phyloP scores from a whole-genome alignment of 2,888 invertebrate species.

The Adineta ricciae region DNA sequence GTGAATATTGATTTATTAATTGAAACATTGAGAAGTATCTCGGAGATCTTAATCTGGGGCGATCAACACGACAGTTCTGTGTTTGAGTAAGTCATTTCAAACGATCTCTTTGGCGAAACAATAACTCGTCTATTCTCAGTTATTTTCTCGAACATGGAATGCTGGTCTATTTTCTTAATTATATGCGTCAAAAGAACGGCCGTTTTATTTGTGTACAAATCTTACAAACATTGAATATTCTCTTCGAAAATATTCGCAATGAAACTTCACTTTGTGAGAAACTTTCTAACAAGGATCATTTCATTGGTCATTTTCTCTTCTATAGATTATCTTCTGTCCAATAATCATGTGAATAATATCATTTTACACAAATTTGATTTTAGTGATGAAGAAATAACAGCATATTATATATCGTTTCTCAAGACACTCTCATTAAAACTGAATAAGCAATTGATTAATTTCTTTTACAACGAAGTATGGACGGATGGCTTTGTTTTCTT shows the following conservation, averaged over 20 bases:
- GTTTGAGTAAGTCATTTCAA: constrained; percentile 78
- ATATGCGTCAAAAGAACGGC: constrained; percentile 92
- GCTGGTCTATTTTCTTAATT: constrained; percentile 89
- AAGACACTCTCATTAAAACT: constrained; percentile 94
- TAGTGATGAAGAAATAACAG: constrained; percentile 97
- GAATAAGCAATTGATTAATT: constrained; percentile 94
- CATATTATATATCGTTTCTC: constrained; percentile 96
- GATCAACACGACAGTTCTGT: constrained; percentile 99
- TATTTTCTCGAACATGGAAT: constrained; percentile 98
- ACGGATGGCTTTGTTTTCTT: not conserved
- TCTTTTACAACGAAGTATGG: constrained; percentile 88
- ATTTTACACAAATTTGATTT: constrained; percentile 99
- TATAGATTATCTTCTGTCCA: constrained; percentile 90
- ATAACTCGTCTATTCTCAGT: constrained; percentile 56
- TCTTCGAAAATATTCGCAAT: constrained; percentile 97
- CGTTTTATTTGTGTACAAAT: constrained; percentile 94
- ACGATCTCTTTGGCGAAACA: constrained; percentile 70
- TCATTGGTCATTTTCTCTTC: not conserved
- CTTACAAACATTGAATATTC: constrained; percentile 89
- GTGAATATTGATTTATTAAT: constrained; percentile 84
- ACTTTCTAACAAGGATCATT: too few relatives aligned
- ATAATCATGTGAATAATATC: constrained; percentile 98
- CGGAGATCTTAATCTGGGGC: constrained; percentile 98
- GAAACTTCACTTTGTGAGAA: constrained; percentile 94
- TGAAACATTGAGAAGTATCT: constrained; percentile 87